These are phyloP conservation scores for Channa argus DNA, from an alignment of 2,113 vertebrate genomes.

Conservation along the genomic window DNA sequence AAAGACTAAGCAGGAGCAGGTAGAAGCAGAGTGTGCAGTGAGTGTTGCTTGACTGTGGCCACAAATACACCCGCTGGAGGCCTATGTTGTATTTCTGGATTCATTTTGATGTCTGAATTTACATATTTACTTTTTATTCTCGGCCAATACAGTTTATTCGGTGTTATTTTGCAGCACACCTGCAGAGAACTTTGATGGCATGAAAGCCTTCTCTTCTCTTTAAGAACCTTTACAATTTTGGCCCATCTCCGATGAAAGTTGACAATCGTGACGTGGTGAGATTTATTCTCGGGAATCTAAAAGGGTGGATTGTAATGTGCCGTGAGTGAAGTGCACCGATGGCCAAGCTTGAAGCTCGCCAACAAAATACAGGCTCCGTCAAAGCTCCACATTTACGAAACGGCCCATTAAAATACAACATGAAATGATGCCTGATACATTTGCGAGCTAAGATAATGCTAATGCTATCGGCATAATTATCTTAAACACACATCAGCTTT, in stretches of 20 bases:
- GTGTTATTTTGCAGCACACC: not conserved
- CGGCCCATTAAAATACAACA: no score
- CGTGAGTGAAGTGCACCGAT: no score
- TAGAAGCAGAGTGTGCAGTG: slow-evolving; percentile 3
- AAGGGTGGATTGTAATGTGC: not conserved
- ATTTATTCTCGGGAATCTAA: not conserved
- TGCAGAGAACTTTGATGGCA: not conserved
- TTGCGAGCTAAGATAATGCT: no score
- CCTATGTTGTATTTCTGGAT: not conserved
- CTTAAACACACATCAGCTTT: no score
- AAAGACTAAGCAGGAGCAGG: slow-evolving; percentile 23
- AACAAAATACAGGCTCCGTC: no score
- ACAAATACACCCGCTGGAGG: not conserved
- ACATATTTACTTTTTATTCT: not conserved
- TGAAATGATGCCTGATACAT: no score
- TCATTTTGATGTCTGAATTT: not conserved
- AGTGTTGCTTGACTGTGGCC: slow-evolving; percentile 6
- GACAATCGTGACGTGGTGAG: not conserved
- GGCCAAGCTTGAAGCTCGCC: no score
- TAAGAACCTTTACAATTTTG: not conserved
- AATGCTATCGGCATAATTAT: no score
- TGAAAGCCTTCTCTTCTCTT: not conserved
- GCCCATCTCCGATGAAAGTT: not conserved
- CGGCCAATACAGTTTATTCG: not conserved
- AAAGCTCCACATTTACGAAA: no score